Conservation (phyloP, 2,113 vertebrate species). For the Acrocephalus arundinaceus region DNA sequence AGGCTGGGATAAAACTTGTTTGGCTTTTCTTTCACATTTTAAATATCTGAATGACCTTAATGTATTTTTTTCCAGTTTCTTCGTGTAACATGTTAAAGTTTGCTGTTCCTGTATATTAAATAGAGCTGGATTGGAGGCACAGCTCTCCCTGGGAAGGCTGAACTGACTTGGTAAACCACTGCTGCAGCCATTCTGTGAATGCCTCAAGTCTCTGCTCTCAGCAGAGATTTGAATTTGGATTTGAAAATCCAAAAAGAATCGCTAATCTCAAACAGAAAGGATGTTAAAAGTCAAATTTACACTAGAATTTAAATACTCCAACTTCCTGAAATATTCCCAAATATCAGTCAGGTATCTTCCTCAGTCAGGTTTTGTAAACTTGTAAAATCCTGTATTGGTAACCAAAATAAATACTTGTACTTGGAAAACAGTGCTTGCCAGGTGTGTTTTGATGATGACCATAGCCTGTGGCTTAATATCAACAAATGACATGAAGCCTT, state of each 20-base stretch:
- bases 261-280: not conserved
- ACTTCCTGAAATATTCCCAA: not conserved
- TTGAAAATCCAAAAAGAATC: not conserved
- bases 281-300: not conserved
- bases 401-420: not conserved
- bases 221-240: not conserved
- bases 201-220: not conserved
- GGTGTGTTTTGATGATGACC: not conserved
- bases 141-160: not conserved
- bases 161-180: not conserved
- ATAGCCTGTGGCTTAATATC: not conserved
- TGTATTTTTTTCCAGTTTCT: not conserved
- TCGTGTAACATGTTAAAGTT: not conserved
- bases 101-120: not conserved
- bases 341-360: not conserved
- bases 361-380: not conserved
- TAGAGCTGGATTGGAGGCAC: not conserved
- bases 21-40: constrained; percentile 18
- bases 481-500: not conserved
- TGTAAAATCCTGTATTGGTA: not conserved
- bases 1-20: not conserved
- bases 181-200: not conserved
- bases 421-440: not conserved
- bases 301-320: not conserved
- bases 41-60: not conserved